A percentile compares a stretch with the other conserved stretches of the same genome.
phyloP scores from a whole-genome alignment of 2,888 invertebrate species.

The Agrenia bidenticulata region DNA sequence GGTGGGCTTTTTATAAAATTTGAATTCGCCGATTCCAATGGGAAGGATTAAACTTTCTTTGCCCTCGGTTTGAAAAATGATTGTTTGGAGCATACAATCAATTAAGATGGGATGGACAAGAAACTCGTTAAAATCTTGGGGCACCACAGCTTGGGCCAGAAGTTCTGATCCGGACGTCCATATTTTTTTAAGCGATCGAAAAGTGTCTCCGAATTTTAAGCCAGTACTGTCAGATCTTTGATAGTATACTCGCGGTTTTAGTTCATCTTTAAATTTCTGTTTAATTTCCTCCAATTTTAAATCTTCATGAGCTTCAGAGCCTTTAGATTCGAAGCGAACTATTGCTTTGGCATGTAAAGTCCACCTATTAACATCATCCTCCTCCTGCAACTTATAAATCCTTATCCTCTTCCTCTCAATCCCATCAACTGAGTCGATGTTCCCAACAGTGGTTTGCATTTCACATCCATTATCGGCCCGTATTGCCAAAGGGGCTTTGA shows the following conservation, averaged over 20 bases:
- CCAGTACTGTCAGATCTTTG: not conserved
- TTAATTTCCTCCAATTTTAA: not conserved
- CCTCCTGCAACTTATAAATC: conserved; percentile 9
- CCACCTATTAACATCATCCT: not conserved
- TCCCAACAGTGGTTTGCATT: conserved; percentile 19
- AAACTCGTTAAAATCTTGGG: conserved; percentile 7
- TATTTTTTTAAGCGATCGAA: conserved; percentile 17
- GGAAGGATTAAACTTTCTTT: conserved; percentile 20
- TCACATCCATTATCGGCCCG: not conserved
- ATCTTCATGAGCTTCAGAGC: no score
- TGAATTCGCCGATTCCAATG: conserved; percentile 25
- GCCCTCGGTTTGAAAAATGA: conserved; percentile 18
- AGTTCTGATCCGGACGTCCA: not conserved
- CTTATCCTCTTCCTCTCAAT: not conserved
- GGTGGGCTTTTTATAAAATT: conserved; percentile 18
- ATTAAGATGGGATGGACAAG: conserved; percentile 29
- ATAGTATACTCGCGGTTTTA: conserved; percentile 1
- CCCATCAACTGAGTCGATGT: no score
- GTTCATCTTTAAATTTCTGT: not conserved
- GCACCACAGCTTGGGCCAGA: conserved; percentile 14
- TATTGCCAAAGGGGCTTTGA: conserved; percentile 25
- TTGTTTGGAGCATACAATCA: conserved; percentile 22
- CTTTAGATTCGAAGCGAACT: conserved; percentile 7
- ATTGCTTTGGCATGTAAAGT: conserved; percentile 8
- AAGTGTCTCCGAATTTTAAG: conserved; percentile 20